A percentile compares a stretch with the other conserved stretches of the same genome.
These are phyloP conservation scores for Hirundo rustica DNA, from an alignment of 2,797 vertebrate species.

Conservation along the genomic window DNA sequence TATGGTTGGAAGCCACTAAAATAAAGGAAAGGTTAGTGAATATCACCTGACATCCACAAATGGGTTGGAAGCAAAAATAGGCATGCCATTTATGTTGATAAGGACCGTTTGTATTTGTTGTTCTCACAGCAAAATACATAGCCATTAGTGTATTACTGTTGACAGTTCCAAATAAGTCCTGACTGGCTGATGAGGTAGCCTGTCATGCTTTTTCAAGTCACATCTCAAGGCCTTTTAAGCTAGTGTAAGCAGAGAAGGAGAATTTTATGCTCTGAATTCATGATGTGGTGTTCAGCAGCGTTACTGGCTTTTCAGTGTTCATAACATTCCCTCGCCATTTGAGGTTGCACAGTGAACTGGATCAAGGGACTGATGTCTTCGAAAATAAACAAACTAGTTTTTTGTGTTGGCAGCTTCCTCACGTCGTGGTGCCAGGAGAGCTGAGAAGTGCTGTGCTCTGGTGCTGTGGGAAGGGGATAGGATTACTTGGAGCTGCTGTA, in stretches of 20 bases:
- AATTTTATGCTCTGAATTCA: neutral
- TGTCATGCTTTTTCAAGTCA: neutral
- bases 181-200: neutral
- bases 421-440: neutral
- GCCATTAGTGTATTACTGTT: neutral
- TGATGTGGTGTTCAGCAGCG: neutral
- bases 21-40: neutral
- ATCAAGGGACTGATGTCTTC: constrained; percentile 12
- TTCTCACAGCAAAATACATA: constrained; percentile 2
- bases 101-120: neutral
- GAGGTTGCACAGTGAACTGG: constrained; percentile 33
- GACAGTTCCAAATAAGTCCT: neutral
- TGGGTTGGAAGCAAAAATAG: neutral
- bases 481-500: constrained; percentile 10
- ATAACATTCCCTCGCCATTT: neutral
- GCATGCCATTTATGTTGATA: neutral
- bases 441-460: neutral
- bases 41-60: neutral
- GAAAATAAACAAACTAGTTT: constrained; percentile 38
- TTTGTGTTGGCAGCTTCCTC: constrained; percentile 30
- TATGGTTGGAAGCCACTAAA: neutral
- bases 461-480: neutral
- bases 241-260: neutral
- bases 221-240: neutral
- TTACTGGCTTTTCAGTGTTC: neutral